Evolutionary conservation across 2,113 vertebrate genomes (phyloP).

Genomic region (Polypterus senegalus): DNA sequence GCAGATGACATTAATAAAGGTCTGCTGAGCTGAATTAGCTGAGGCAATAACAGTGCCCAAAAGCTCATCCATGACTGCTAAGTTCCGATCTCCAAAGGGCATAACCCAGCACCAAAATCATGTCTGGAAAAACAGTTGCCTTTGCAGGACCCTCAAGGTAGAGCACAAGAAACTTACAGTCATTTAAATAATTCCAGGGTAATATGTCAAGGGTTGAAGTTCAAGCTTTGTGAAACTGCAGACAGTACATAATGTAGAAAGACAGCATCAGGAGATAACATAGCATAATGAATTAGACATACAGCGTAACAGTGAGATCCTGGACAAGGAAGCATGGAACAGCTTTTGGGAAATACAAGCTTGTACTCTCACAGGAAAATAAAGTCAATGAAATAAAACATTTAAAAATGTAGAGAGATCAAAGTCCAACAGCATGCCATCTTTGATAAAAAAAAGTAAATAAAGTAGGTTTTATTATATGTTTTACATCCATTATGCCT

Average conservation of each 20-base stretch:
- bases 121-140: no score
- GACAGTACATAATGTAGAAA: background rate
- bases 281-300: background rate
- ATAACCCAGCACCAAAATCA: no score
- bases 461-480: background rate
- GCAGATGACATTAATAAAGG: no score
- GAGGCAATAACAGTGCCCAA: no score
- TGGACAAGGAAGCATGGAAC: background rate
- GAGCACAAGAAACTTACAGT: no score
- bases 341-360: background rate
- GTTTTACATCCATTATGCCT: conserved; percentile 16
- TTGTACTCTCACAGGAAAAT: background rate
- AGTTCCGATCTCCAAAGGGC: no score
- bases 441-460: background rate
- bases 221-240: no score
- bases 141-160: no score
- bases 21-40: no score
- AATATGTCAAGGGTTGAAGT: no score
- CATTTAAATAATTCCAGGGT: no score
- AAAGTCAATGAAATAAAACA: background rate
- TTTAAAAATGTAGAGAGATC: conserved; percentile 30
- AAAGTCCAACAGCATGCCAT: conserved; percentile 25
- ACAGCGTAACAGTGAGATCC: background rate
- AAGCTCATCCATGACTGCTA: no score
- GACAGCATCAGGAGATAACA: background rate